Conservation (phyloP, 1,140 invertebrate species). For the Pomacea maculata region DNA sequence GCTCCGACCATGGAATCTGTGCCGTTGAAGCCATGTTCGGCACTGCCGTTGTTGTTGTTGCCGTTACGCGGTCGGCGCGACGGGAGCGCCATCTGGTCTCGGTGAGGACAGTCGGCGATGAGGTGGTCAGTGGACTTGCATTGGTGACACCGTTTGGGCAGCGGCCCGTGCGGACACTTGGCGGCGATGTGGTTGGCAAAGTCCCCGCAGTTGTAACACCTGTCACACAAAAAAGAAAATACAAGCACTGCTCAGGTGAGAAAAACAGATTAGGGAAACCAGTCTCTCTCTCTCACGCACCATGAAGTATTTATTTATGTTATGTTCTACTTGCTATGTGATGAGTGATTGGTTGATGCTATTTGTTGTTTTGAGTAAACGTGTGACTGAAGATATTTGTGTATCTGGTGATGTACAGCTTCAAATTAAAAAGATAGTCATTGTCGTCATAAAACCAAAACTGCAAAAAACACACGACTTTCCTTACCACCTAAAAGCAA, state of each 20-base stretch:
- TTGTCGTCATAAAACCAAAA: too few relatives aligned
- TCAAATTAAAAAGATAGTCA: too few relatives aligned
- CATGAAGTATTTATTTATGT: too few relatives aligned
- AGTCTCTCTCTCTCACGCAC: too few relatives aligned
- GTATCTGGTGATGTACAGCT: neutral
- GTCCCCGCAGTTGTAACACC: slow-evolving; percentile 91
- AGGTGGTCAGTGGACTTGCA: slow-evolving; percentile 87
- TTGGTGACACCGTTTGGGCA: slow-evolving; percentile 88
- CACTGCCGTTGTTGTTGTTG: slow-evolving; percentile 33
- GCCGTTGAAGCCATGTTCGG: slow-evolving; percentile 27
- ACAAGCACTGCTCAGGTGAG: too few relatives aligned
- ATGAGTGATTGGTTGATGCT: too few relatives aligned
- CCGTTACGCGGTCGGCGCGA: slow-evolving; percentile 15
- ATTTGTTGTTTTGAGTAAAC: too few relatives aligned
- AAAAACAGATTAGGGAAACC: too few relatives aligned
- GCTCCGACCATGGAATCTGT: slow-evolving; percentile 11
- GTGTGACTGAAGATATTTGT: neutral
- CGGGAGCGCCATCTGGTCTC: slow-evolving; percentile 14
- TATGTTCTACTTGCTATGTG: too few relatives aligned
- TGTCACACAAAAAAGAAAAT: slow-evolving; percentile 60
- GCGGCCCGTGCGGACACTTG: slow-evolving; percentile 84
- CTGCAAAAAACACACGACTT: too few relatives aligned
- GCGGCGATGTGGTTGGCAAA: slow-evolving; percentile 90
- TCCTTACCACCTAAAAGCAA: too few relatives aligned
- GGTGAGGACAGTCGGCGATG: slow-evolving; percentile 82